Evolutionary conservation across 2,113 vertebrate genomes (phyloP).

Genomic region (Rhipidura dahli): DNA sequence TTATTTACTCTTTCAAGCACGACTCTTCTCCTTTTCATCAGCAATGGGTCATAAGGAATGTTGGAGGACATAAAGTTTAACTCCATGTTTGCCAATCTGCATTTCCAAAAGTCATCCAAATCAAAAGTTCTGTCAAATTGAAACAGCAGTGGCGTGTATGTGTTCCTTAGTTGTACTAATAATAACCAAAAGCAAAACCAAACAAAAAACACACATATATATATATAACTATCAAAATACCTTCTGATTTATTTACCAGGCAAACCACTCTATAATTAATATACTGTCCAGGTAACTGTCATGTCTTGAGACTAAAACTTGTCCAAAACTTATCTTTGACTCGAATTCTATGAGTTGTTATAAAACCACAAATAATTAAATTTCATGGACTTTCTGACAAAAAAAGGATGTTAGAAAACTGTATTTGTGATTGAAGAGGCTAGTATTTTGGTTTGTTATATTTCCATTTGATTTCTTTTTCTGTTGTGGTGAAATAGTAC

Average conservation of each 20-base stretch:
- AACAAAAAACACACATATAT: background rate
- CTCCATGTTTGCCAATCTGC: background rate
- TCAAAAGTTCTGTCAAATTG: background rate
- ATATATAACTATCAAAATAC: background rate
- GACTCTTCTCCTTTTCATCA: background rate
- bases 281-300: background rate
- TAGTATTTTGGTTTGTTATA: background rate
- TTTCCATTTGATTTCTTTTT: background rate
- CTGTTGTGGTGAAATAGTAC: background rate
- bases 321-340: background rate
- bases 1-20: background rate
- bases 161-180: background rate
- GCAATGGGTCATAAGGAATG: background rate
- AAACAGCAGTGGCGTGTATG: background rate
- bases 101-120: background rate
- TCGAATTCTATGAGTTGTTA: background rate
- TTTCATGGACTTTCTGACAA: background rate
- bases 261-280: background rate
- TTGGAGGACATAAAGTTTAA: background rate
- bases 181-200: background rate
- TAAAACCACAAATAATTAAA: background rate
- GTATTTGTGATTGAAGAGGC: background rate
- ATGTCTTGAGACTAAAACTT: background rate
- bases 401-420: background rate
- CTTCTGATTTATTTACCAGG: slow-evolving; percentile 19